A percentile compares a stretch with the other conserved stretches of the same genome.
Evolutionary conservation across 2,113 vertebrate species (phyloP).

Genomic region (Monopterus albus): DNA sequence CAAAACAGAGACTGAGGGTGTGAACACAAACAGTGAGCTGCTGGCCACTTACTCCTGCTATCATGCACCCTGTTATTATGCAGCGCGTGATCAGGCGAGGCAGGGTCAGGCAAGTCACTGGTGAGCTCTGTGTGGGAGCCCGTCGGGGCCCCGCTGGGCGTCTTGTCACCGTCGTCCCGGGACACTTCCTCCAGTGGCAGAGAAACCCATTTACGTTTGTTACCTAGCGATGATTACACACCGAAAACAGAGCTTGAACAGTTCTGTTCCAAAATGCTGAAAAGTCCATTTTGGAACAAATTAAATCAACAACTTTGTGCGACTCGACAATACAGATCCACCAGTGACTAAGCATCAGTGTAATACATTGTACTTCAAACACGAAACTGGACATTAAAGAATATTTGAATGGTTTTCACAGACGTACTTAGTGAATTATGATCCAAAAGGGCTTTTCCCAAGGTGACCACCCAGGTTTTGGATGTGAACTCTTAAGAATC

Average conservation of each 20-base stretch:
- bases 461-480: too few species aligned
- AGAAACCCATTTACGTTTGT: constrained; percentile 93
- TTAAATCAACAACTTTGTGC: neutral
- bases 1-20: neutral
- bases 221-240: constrained; percentile 83
- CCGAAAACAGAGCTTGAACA: constrained; percentile 65
- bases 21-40: constrained; percentile 21
- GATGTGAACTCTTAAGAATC: too few species aligned
- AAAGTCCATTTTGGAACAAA: constrained; percentile 1
- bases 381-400: too few species aligned
- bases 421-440: neutral
- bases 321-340: neutral
- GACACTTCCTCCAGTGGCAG: constrained; percentile 87
- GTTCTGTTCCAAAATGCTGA: constrained; percentile 9
- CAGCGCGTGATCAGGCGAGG: constrained; percentile 81
- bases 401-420: too few species aligned
- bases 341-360: neutral
- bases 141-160: constrained; percentile 66
- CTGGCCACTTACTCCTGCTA: constrained; percentile 85
- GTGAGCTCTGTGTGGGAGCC: constrained; percentile 72
- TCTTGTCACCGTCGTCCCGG: constrained; percentile 83
- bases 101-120: constrained; percentile 63
- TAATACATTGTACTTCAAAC: too few species aligned
- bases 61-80: constrained; percentile 85
- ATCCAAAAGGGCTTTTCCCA: too few species aligned